Base-by-base conservation (phyloP, 2,888 invertebrate genomes). In the Pyrrhopygopsis socrates region DNA sequence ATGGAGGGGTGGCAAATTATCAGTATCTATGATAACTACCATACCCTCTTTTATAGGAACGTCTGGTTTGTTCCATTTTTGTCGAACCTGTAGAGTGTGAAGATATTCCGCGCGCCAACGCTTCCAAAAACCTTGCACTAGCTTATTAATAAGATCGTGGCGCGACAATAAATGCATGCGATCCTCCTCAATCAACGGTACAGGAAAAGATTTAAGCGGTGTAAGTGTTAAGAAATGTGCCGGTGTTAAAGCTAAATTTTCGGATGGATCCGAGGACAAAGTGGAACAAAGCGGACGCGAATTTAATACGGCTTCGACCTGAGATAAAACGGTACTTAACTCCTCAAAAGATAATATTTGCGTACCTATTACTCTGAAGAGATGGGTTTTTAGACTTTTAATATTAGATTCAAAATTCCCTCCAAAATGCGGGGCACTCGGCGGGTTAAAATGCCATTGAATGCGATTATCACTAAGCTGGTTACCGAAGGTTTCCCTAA, bases 311-410 rank as follows among this genome's bases (percentile, higher is more conserved):
- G 54, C 50, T 30, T 73, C 71, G 8, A 73, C 15, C 54, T 88
- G 88, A 13, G 74, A 18, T 24, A 88, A 60, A 29, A 90, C 60
- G 2, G 90, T 90, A 30, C 13, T 38, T 1, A 83, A 22, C 22
- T 87, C 87, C 22, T 89, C 86, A 41, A 58, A 89, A 0, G 76
- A 65, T 6, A 84, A 71, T 27, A 81, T 67, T 74, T 81, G 84
- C 13, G 63, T 27, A 0, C 80, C 84, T 50, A 84, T 74, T 22
- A 85, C 74, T 13, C 77, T 18, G 20, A 38, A 71, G 1, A 85
- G 50, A 41, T 81, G 85, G 6, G 81, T 71, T 54, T 85, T 81
- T n/a, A 81, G 29, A 24, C 70, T 60, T 24, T 82, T 85, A 20
- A 85, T 30, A 34, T 75, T 63, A 20, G 54, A 24, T 50, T 85